A percentile compares a stretch with the other conserved stretches of the same genome.
Conservation (phyloP, 2,797 vertebrate genomes). For the Myripristis murdjan region DNA sequence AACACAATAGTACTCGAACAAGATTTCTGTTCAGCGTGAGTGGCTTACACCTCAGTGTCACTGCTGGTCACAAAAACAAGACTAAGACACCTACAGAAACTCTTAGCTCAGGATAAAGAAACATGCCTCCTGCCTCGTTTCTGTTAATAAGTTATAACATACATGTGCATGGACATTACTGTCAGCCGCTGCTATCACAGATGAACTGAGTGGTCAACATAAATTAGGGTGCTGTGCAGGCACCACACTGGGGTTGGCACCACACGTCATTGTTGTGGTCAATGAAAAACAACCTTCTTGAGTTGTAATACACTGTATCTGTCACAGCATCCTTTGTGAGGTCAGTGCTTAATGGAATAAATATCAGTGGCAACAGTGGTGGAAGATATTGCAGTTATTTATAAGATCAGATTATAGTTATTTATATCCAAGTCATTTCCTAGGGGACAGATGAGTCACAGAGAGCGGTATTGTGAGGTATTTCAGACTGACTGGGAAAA, state of each 20-base stretch:
- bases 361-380: slow-evolving; percentile 68
- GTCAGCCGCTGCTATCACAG: slow-evolving; percentile 49
- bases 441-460: slow-evolving; percentile 79
- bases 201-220: slow-evolving; percentile 58
- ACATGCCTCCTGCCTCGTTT: slow-evolving; percentile 26
- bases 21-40: background rate
- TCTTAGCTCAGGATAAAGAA: slow-evolving; percentile 36
- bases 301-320: slow-evolving; percentile 48
- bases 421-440: slow-evolving; percentile 79
- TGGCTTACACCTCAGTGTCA: background rate
- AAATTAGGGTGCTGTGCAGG: slow-evolving; percentile 59
- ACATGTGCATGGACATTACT: background rate
- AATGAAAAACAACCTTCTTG: slow-evolving; percentile 57
- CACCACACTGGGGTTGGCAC: slow-evolving; percentile 10
- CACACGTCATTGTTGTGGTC: slow-evolving; percentile 50
- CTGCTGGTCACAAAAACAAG: slow-evolving; percentile 7
- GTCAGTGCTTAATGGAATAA: slow-evolving; percentile 73
- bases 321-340: slow-evolving; percentile 62
- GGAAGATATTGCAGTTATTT: slow-evolving; percentile 78
- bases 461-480: slow-evolving; percentile 64
- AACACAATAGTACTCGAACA: background rate
- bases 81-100: slow-evolving; percentile 31
- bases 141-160: slow-evolving; percentile 49
- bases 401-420: slow-evolving; percentile 79
- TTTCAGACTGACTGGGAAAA: slow-evolving; percentile 64